Percentiles rank a stretch among this genome's conserved stretches.
These are phyloP conservation scores for Liolophura sinensis DNA, from an alignment of 1,140 invertebrate genomes.

Conservation along the genomic window DNA sequence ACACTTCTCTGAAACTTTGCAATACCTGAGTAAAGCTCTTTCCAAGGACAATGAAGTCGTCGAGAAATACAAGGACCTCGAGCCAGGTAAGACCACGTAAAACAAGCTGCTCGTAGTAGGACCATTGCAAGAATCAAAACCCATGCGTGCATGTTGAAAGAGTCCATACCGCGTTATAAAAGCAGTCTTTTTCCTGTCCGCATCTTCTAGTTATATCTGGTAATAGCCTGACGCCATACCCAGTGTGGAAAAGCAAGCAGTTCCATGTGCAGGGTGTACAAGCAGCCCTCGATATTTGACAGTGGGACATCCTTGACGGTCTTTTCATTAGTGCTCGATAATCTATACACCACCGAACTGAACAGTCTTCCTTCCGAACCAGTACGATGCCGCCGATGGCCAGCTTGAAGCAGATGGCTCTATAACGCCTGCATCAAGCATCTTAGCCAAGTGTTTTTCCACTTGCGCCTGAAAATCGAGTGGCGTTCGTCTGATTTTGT, in stretches of 20 bases:
- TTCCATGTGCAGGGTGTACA: conserved; percentile 8
- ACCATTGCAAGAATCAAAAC: conserved; percentile 2
- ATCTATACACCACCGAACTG: conserved; percentile 5
- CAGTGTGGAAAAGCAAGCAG: conserved; percentile 2
- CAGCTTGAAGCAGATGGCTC: conserved; percentile 4
- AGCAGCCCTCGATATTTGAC: conserved; percentile 1
- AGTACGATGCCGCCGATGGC: conserved; percentile 3
- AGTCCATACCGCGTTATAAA: conserved; percentile 11
- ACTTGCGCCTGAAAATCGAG: conserved; percentile 4
- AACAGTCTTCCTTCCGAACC: conserved; percentile 2
- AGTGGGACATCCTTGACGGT: conserved; percentile 7
- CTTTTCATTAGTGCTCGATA: conserved; percentile 6
- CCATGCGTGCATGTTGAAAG: too few relatives aligned
- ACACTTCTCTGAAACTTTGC: too few relatives aligned
- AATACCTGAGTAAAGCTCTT: too few relatives aligned
- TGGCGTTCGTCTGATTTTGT: conserved; percentile 6
- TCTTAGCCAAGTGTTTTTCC: conserved; percentile 1
- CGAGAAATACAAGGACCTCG: too few relatives aligned
- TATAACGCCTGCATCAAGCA: conserved; percentile 7
- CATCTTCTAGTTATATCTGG: background rate
- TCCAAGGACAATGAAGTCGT: too few relatives aligned
- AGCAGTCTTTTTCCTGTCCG: conserved; percentile 5
- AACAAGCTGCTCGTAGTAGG: conserved; percentile 1
- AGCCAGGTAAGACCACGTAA: too few relatives aligned
- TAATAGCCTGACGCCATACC: conserved; percentile 7